Base-by-base conservation (phyloP, 2,797 vertebrate genomes). In the Premnoplex brunnescens region DNA sequence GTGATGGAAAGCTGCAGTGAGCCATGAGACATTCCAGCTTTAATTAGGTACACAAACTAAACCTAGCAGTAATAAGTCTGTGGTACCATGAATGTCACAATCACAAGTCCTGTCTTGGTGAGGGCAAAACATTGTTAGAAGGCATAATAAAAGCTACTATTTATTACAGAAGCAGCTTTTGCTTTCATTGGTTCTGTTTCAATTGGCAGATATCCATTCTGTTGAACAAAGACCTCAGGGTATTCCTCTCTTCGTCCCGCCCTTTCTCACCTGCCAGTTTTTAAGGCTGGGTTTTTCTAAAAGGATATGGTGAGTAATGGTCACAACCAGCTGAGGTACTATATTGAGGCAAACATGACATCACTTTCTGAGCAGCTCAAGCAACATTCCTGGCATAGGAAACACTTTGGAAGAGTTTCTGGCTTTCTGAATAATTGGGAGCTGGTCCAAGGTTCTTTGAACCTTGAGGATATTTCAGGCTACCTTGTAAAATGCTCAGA, bases 31-130 rank as follows among this genome's bases (percentile, higher is more conserved):
- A 93, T 95, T 94, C 77, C 58, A 18, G 75, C 43, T 95, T 96
- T 92, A 96, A 91, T 97, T 95, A 94, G 89, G 72, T 80, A 91
- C 72, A 91, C 91, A 91, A 93, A 92, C 39, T 78, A 78, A 88
- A 64, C 36, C 21, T 39, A 59, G 46, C 64, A 74, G 41, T 85
- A 89, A 79, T 86, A 54, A n/a, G 55, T 71, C 85, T 71, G 66
- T 36, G 72, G 58, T 63, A 72, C 52, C 67, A 82, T 86, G 87
- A 95, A 88, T 73, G 85, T 84, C 86, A 88, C 64, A 69, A 32
- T 17, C 77, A 49, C 55, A 59, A 54, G 51, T 34, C 56, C 60
- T 87, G 90, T 56, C 73, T 78, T 54, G 14, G 13, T 23, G 36
- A 77, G 71, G 41, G 46, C 20, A 74, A 87, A 91, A 32, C 55